These are phyloP conservation scores for Marasmarcha lunaedactyla DNA, from an alignment of 2,888 invertebrate species.

Conservation along the genomic window DNA sequence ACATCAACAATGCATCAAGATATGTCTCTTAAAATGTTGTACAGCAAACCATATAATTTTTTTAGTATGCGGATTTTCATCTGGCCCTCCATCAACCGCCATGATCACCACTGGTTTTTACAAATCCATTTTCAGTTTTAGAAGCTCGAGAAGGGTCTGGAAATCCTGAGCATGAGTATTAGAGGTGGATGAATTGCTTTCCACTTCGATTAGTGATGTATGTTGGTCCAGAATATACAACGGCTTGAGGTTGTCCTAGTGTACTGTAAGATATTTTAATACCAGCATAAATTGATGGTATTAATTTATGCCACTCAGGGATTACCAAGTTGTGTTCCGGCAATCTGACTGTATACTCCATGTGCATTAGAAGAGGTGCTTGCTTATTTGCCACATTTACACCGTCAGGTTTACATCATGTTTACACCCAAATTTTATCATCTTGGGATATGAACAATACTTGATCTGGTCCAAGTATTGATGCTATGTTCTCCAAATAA, in stretches of 20 bases:
- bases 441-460: constrained; percentile 6
- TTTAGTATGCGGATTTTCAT: constrained; percentile 20
- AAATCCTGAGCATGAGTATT: constrained; percentile 21
- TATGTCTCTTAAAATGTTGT: constrained; percentile 18
- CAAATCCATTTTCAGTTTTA: constrained; percentile 13
- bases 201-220: constrained; percentile 27
- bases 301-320: constrained; percentile 17
- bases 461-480: neutral
- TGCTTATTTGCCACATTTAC: constrained; percentile 32
- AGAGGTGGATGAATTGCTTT: constrained; percentile 21
- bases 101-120: constrained; percentile 22
- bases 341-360: constrained; percentile 16
- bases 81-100: constrained; percentile 20
- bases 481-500: too few species aligned
- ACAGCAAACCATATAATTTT: too few species aligned
- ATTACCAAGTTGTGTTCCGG: constrained; percentile 19
- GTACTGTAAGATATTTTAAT: constrained; percentile 15
- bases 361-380: constrained; percentile 17
- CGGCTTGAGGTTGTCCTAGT: constrained; percentile 20
- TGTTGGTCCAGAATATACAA: constrained; percentile 37
- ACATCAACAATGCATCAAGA: constrained; percentile 19
- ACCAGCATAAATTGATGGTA: constrained; percentile 24
- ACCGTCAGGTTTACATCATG: too few species aligned
- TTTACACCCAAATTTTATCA: constrained; percentile 13
- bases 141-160: constrained; percentile 15